Evolutionary conservation across 2,113 vertebrate species (phyloP).

Genomic region (Irena cyanogastra): DNA sequence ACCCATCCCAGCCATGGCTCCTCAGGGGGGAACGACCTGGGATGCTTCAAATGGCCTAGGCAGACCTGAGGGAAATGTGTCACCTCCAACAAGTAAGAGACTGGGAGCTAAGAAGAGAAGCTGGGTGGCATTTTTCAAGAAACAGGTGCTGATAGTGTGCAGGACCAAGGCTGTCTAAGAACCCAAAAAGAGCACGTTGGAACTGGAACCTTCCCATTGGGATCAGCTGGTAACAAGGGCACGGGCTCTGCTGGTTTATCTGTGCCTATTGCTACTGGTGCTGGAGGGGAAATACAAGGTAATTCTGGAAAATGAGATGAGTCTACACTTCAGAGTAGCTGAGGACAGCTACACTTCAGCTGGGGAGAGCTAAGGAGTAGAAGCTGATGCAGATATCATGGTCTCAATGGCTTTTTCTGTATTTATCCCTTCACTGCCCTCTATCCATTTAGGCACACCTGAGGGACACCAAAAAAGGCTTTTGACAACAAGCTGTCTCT

Average conservation of each 20-base stretch:
- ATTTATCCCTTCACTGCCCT: not conserved
- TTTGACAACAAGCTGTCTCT: not conserved
- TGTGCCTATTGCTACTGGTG: not conserved
- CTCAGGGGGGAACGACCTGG: rapidly evolving
- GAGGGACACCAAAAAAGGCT: not conserved
- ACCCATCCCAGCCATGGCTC: not conserved
- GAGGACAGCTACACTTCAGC: not conserved
- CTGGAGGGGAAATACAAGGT: not conserved
- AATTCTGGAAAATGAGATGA: not conserved
- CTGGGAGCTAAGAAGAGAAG: not conserved
- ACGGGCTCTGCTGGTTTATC: not conserved
- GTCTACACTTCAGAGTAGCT: not conserved
- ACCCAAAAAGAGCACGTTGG: rapidly evolving
- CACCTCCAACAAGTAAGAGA: not conserved
- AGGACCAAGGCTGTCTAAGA: not conserved
- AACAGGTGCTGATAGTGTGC: not conserved
- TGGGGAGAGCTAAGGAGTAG: not conserved
- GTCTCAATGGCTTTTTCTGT: not conserved
- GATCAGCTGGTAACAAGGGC: not conserved
- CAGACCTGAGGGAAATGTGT: not conserved
- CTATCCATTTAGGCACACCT: not conserved
- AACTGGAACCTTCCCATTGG: not conserved
- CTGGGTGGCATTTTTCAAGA: not conserved
- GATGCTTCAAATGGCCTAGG: not conserved
- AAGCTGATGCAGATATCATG: not conserved